These are phyloP conservation scores for Hafferia zeledoni DNA, from an alignment of 2,797 vertebrate species.

Conservation along the genomic window DNA sequence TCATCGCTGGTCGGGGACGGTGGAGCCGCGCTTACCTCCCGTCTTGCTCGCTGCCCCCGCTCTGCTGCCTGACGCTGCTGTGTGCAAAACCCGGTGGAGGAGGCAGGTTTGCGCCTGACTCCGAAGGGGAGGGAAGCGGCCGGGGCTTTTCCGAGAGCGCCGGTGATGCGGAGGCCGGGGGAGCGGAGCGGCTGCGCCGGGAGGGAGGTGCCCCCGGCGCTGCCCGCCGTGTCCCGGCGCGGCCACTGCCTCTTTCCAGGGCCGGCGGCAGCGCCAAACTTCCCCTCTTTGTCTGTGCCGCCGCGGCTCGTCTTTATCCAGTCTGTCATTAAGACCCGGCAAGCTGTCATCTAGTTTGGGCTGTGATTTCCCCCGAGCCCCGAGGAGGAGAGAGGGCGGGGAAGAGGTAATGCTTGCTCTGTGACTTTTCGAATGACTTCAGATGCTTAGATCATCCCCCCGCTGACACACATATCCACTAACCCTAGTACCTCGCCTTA, in stretches of 20 bases:
- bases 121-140: not conserved
- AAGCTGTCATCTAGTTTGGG: constrained; percentile 34
- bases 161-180: not conserved
- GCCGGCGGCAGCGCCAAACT: not conserved
- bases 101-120: constrained; percentile 34
- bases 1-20: constrained; percentile 36
- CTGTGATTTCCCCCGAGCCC: not conserved
- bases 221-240: not conserved
- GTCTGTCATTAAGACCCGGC: constrained; percentile 24
- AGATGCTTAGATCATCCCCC: not conserved
- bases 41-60: constrained; percentile 5
- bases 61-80: not conserved
- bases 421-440: not conserved
- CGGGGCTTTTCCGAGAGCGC: not conserved
- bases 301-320: not conserved
- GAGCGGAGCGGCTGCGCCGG: not conserved
- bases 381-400: not conserved
- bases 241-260: not conserved
- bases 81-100: not conserved
- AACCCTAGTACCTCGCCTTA: not conserved
- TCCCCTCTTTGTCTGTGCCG: constrained; percentile 42
- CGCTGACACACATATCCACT: not conserved
- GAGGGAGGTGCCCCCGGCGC: not conserved
- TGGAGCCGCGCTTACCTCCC: constrained; percentile 65
- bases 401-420: constrained; percentile 18